Base-by-base conservation (phyloP, 2,113 vertebrate species). In the Pedetes capensis region DNA sequence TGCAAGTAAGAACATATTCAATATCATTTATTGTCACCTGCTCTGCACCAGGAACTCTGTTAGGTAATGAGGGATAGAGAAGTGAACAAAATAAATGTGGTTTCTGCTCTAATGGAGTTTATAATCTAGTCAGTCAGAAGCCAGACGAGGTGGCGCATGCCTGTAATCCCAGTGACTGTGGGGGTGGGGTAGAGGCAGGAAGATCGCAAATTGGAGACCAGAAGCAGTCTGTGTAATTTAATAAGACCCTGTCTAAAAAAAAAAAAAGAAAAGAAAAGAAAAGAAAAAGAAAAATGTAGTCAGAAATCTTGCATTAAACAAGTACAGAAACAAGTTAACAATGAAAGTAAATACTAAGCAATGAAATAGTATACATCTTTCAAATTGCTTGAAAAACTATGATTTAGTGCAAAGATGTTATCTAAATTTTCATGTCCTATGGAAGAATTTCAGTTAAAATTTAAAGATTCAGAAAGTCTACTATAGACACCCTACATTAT, bases 391-490 rank as follows among this genome's bases (percentile, higher is more conserved):
- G 64, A 23, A 55, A 51, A 91, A 82, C 17, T 59, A 34, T 22
- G 3, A 34, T 76, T 94, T 82, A 55, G n/a, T 74, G 44, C 27
- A 63, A 37, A 79, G 59, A 76, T 64, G 89, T 86, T 69, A 66
- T 17, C 25, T 69, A 59, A 63, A 80, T 61, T 93, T 84, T 76
- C 27, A 95, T 84, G 27, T 10, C 2, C n/a, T 55, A 11, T 61
- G 39, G 39, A 71, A 92, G 32, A 88, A 72, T 89, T 89, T 82
- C 64, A 93, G 39, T 61, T 83, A 80, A 93, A 94, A 71, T 53
- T 9, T 14, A 64, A 57, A 53, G 71, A 91, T 49, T 53, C 8
- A 93, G 29, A 53, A 71, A 83, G 44, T 51, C 51, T 87, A 53
- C 37, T 72, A 39, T 3, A 74, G 49, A 64, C 16, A 75, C 11